Evolutionary conservation across 2,888 invertebrate species (phyloP).

Genomic region (Dioctria rufipes): DNA sequence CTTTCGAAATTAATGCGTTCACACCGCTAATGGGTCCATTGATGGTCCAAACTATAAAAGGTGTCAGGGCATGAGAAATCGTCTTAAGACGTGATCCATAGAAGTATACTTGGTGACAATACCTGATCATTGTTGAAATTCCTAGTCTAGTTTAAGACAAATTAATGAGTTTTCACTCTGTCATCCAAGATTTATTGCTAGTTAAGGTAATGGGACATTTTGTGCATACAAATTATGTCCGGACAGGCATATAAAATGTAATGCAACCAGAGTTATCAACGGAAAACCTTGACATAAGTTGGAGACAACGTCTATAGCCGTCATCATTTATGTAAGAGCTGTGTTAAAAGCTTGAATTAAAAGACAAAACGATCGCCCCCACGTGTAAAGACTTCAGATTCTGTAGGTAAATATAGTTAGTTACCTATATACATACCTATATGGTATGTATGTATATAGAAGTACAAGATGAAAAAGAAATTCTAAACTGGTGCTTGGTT

Average conservation of each 20-base stretch:
- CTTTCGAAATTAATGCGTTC: conserved; percentile 42
- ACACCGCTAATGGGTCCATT: conserved; percentile 40
- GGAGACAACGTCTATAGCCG: conserved; percentile 16
- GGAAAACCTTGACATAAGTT: neutral
- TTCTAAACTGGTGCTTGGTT: conserved; percentile 25
- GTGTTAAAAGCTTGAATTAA: conserved; percentile 11
- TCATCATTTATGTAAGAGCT: conserved; percentile 12
- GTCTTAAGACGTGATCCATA: conserved; percentile 43
- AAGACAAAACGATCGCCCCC: conserved; percentile 45
- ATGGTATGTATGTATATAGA: too few relatives aligned
- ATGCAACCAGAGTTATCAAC: conserved; percentile 40
- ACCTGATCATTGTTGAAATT: neutral
- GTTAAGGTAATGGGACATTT: conserved; percentile 46
- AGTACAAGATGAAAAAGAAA: neutral
- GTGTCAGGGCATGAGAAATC: conserved; percentile 44
- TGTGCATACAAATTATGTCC: conserved; percentile 48
- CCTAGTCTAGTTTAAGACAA: conserved; percentile 51
- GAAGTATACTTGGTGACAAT: conserved; percentile 23
- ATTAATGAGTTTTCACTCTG: conserved; percentile 55
- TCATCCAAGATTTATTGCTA: conserved; percentile 50
- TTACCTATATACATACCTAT: too few relatives aligned
- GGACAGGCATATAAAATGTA: conserved; percentile 37
- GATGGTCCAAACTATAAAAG: conserved; percentile 9
- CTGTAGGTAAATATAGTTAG: too few relatives aligned
- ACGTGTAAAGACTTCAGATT: conserved; percentile 17